Percentiles rank a stretch among this genome's conserved stretches.
These are phyloP conservation scores for Centropus bengalensis DNA, from an alignment of 2,113 vertebrate species.

Conservation along the genomic window DNA sequence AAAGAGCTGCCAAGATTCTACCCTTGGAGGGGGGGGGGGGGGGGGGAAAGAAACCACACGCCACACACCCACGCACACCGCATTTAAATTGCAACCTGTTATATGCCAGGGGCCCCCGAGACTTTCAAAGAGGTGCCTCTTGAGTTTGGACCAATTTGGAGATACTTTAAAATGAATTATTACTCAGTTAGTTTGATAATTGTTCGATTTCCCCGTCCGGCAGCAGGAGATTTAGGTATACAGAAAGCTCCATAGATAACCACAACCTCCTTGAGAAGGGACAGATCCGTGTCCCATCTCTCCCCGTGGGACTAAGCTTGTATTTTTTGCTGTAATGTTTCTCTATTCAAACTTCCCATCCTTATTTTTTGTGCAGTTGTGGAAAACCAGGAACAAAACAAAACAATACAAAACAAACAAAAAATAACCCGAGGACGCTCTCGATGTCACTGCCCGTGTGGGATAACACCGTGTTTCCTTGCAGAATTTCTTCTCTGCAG, in stretches of 20 bases:
- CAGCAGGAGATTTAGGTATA: neutral
- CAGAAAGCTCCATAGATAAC: neutral
- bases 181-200: neutral
- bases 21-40: neutral
- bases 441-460: accelerated
- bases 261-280: neutral
- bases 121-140: neutral
- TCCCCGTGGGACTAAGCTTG: neutral
- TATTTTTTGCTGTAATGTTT: neutral
- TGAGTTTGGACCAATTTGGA: neutral
- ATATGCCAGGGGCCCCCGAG: neutral
- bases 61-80: neutral
- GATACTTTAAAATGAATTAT: neutral
- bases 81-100: conserved; percentile 32
- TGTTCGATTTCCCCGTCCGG: neutral
- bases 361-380: neutral
- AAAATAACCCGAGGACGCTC: neutral
- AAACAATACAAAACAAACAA: neutral
- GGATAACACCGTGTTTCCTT: neutral
- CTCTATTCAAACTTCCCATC: neutral
- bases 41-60: neutral
- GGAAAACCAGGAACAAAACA: neutral
- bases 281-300: neutral
- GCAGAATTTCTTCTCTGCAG: neutral
- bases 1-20: neutral